phyloP scores from a whole-genome alignment of 2,113 vertebrate genomes.

The Triplophysa siluroides region DNA sequence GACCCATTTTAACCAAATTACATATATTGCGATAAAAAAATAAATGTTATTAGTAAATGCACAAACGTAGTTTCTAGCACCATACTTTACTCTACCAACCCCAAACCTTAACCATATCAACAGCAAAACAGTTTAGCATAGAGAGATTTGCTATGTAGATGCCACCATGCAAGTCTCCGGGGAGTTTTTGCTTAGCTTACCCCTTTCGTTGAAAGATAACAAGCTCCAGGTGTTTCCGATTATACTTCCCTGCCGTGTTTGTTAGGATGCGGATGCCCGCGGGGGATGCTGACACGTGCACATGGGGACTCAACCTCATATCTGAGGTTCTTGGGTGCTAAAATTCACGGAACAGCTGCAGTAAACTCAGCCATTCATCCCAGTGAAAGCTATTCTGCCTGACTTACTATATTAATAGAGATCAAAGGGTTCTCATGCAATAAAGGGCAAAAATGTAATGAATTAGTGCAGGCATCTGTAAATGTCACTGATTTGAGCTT shows the following conservation, averaged over 20 bases:
- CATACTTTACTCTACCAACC: too few species aligned
- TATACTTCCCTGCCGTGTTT: background rate
- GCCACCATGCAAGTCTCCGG: background rate
- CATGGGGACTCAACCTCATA: background rate
- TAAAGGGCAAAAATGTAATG: slow-evolving; percentile 43
- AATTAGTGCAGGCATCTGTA: slow-evolving; percentile 37
- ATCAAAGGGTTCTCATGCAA: slow-evolving; percentile 42
- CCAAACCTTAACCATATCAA: too few species aligned
- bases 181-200: slow-evolving; percentile 11
- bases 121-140: background rate
- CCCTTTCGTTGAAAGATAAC: background rate
- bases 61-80: too few species aligned
- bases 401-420: slow-evolving; percentile 43
- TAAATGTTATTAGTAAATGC: too few species aligned
- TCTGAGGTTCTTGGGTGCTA: slow-evolving; percentile 20
- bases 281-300: background rate
- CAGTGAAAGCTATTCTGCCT: slow-evolving; percentile 13
- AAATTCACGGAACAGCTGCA: slow-evolving; percentile 15
- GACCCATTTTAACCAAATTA: too few species aligned
- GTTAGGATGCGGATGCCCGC: background rate
- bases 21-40: too few species aligned
- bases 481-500: slow-evolving; percentile 45
- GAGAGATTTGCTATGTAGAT: background rate
- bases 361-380: slow-evolving; percentile 21
- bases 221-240: slow-evolving; percentile 7